phyloP scores from a whole-genome alignment of 2,797 vertebrate genomes.

The Halcyon chelicuti region DNA sequence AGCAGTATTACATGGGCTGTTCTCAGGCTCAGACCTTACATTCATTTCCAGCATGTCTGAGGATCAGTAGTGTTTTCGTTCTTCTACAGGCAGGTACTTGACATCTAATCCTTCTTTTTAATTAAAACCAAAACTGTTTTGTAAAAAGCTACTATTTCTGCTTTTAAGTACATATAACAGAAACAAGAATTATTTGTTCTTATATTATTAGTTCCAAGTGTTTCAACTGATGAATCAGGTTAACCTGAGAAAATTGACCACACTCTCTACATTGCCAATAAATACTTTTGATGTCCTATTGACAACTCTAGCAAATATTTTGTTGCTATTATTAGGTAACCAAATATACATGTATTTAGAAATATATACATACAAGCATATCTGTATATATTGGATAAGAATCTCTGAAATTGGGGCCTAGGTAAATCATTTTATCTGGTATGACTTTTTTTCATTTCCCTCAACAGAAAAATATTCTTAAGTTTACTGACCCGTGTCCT shows the following conservation, averaged over 20 bases:
- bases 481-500: not conserved
- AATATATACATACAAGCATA: not conserved
- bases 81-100: not conserved
- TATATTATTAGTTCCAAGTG: not conserved
- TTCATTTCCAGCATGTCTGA: not conserved
- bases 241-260: not conserved
- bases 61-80: not conserved
- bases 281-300: not conserved
- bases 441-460: not conserved
- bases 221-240: not conserved
- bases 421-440: not conserved
- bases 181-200: not conserved
- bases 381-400: not conserved
- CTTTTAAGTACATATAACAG: not conserved
- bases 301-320: not conserved
- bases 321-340: not conserved
- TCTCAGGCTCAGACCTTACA: not conserved
- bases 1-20: not conserved
- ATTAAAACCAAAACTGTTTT: not conserved
- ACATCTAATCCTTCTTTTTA: not conserved
- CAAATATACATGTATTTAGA: not conserved
- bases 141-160: not conserved
- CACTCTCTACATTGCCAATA: not conserved
- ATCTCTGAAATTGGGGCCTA: not conserved
- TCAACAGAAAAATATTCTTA: not conserved